These are phyloP conservation scores for Leucopsar rothschildi DNA, from an alignment of 2,113 vertebrate genomes.

Conservation along the genomic window DNA sequence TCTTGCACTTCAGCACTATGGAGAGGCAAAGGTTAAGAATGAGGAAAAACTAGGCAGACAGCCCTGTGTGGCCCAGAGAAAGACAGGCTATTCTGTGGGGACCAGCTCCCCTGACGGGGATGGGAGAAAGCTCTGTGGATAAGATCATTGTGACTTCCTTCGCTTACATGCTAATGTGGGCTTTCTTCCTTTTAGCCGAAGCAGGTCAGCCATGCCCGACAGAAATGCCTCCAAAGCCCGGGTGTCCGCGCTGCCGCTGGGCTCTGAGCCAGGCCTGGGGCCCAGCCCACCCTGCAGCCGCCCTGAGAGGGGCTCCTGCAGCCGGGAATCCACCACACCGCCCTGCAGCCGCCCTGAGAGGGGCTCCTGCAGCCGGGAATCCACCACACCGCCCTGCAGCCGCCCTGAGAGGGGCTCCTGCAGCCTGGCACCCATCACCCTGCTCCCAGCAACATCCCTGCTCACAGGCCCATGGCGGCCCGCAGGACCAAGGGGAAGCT, in stretches of 20 bases:
- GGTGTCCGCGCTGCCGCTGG: background rate
- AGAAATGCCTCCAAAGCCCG: slow-evolving; percentile 23
- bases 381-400: no score
- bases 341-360: no score
- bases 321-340: background rate
- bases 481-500: background rate
- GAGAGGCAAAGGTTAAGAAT: slow-evolving; percentile 67
- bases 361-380: no score
- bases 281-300: background rate
- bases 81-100: background rate
- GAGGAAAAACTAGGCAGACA: slow-evolving; percentile 61
- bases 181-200: slow-evolving; percentile 47
- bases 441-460: background rate
- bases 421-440: rapidly evolving
- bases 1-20: slow-evolving; percentile 26
- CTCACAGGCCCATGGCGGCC: background rate
- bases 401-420: rapidly evolving
- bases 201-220: slow-evolving; percentile 51
- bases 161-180: slow-evolving; percentile 32
- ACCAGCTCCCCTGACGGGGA: background rate
- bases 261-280: background rate
- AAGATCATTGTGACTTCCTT: slow-evolving; percentile 70
- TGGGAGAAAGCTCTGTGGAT: slow-evolving; percentile 54
- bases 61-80: slow-evolving; percentile 51
- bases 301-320: rapidly evolving